phyloP scores from a whole-genome alignment of 2,113 vertebrate genomes.

The Cyprichromis sp. region DNA sequence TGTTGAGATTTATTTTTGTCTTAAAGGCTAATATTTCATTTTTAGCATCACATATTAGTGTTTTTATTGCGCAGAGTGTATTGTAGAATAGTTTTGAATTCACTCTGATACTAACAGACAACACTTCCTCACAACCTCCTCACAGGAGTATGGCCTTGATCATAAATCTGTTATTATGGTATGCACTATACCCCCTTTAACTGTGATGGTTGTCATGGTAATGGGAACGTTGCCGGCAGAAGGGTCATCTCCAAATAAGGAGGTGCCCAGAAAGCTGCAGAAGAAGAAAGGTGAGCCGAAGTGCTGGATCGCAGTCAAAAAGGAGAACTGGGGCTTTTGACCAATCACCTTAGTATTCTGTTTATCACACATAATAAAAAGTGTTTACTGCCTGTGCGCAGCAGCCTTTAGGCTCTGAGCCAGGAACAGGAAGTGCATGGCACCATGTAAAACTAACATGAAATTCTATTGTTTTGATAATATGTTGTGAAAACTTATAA shows the following conservation, averaged over 20 bases:
- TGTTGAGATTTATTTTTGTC: not conserved
- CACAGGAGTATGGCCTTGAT: not conserved
- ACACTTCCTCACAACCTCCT: not conserved
- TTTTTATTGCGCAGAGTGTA: not conserved
- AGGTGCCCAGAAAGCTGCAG: not conserved
- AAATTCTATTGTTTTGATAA: not conserved
- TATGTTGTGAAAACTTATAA: not conserved
- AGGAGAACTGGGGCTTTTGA: not conserved
- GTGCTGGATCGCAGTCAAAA: not conserved
- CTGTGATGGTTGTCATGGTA: not conserved
- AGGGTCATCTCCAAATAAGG: not conserved
- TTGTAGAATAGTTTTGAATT: not conserved
- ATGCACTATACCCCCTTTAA: not conserved
- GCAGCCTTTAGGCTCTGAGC: not conserved
- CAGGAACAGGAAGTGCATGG: not conserved
- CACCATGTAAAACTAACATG: not conserved
- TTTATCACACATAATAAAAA: not conserved
- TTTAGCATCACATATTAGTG: not conserved
- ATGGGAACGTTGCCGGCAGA: not conserved
- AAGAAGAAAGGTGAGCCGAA: not conserved
- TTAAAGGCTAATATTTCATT: not conserved
- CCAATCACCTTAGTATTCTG: not conserved
- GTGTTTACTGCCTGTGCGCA: not conserved
- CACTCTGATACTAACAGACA: not conserved
- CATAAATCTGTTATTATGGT: not conserved